phyloP scores from a whole-genome alignment of 1,140 invertebrate genomes.

The Pseudachorutes palmiensis region DNA sequence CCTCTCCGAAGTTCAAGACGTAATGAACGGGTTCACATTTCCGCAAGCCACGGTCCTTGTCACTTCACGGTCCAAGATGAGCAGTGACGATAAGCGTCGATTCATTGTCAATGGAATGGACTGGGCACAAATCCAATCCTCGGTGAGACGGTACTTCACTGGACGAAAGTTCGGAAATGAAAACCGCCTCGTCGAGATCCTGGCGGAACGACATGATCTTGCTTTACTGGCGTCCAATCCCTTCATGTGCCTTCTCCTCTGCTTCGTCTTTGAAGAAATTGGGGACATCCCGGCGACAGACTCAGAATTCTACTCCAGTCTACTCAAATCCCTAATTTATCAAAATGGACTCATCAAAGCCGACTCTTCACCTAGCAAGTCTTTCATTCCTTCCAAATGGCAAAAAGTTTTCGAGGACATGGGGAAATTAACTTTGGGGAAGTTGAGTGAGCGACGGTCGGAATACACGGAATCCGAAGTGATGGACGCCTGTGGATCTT shows the following conservation, averaged over 20 bases:
- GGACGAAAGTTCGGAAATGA: slow-evolving; percentile 42
- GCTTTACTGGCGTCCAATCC: slow-evolving; percentile 48
- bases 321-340: slow-evolving; percentile 37
- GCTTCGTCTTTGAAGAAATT: slow-evolving; percentile 46
- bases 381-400: slow-evolving; percentile 45
- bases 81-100: slow-evolving; percentile 44
- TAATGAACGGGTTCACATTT: slow-evolving; percentile 50
- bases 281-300: slow-evolving; percentile 32
- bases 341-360: slow-evolving; percentile 31
- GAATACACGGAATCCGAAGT: slow-evolving; percentile 47
- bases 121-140: slow-evolving; percentile 48
- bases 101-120: slow-evolving; percentile 47
- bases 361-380: slow-evolving; percentile 20
- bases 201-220: slow-evolving; percentile 39
- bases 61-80: slow-evolving; percentile 44
- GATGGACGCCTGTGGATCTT: slow-evolving; percentile 39
- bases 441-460: slow-evolving; percentile 45
- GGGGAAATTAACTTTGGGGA: slow-evolving; percentile 46
- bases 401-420: slow-evolving; percentile 48
- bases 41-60: slow-evolving; percentile 49
- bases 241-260: slow-evolving; percentile 50
- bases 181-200: slow-evolving; percentile 34
- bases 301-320: slow-evolving; percentile 34
- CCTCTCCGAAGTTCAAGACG: slow-evolving; percentile 46
- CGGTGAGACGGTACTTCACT: slow-evolving; percentile 47